Base-by-base conservation (phyloP, 30 jellyfish, hydroid and myxozoan species). In the Morbakka virulenta region DNA sequence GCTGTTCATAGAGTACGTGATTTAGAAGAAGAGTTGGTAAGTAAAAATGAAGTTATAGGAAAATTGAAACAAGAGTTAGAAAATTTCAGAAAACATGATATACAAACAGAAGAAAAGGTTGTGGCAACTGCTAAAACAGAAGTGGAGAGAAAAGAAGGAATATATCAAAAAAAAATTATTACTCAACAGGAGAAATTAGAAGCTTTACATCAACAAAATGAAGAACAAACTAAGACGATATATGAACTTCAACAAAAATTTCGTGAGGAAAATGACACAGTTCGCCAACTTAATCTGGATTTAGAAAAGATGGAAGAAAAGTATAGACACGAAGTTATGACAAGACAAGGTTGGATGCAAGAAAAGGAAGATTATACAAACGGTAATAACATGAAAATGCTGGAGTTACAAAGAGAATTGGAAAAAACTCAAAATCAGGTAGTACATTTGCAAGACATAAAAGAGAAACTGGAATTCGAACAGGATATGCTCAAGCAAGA, bases 311-410 rank as follows among this genome's bases (percentile, higher is more conserved):
- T 77, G 2, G 91, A 77, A 23, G 93, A 74, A 50, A 77, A 76
- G 67, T 76, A 69, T 35, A 48, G 83, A 52, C 85, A 82, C 27
- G 95, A 82, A 48, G 25, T 81, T 80, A 76, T 41, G 57, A 41
- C 9, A 17, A 41, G 57, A 41, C 57, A 41, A 41, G 57, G 57
- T 41, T 41, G 57, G 57, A 41, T 41, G 57, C 9, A 41, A 17
- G 57, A 41, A 17, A 9, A 41, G 17, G 57, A 41, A 41, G 57
- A 41, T 17, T 6, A 6, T 9, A 41, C 57, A 9, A 17, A 17
- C 9, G 9, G 17, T 17, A 41, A 41, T 9, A 17, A 41, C 17
- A 17, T 6, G 13, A 41, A 41, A 17, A 41, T 41, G 9, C 9
- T 6, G 17, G 57, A 41, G 17, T 17, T 41, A 17, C 57, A 41